These are phyloP conservation scores for Hemicentrotus pulcherrimus DNA, from an alignment of 35 echinoderm and acorn worm species.

Conservation along the genomic window DNA sequence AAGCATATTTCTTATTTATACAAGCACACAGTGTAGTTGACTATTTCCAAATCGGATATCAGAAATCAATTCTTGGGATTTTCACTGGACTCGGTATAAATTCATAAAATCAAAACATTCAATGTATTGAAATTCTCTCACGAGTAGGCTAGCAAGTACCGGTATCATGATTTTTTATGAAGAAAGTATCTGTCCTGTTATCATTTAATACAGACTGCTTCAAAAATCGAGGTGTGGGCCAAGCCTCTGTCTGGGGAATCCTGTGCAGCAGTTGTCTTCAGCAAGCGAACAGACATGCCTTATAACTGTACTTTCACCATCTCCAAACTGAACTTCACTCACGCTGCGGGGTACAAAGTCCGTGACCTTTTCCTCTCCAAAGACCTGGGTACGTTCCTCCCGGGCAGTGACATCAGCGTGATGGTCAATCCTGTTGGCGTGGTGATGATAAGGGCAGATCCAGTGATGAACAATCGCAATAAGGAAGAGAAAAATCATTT, in stretches of 20 bases:
- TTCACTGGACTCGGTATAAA: no score
- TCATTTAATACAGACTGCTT: neutral
- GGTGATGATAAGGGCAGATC: conserved; percentile 66
- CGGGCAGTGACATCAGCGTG: conserved; percentile 40
- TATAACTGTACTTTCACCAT: conserved; percentile 48
- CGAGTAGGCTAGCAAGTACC: no score
- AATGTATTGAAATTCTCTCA: no score
- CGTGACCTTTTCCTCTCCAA: conserved; percentile 73
- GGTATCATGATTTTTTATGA: neutral
- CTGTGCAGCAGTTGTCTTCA: conserved; percentile 73
- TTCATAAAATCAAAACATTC: no score
- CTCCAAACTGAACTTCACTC: conserved; percentile 41
- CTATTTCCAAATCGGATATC: no score
- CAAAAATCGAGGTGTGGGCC: conserved; percentile 74
- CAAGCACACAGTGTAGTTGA: no score
- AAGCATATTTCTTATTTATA: no score
- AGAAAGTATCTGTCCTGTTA: neutral
- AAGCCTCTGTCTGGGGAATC: conserved; percentile 58
- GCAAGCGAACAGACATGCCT: conserved; percentile 57
- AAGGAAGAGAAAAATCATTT: neutral
- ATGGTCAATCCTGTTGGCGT: conserved; percentile 70
- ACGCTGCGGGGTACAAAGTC: conserved; percentile 53
- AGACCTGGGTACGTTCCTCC: conserved; percentile 58
- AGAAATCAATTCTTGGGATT: no score
- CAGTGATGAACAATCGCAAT: neutral